Evolutionary conservation across 2,888 invertebrate genomes (phyloP).

Genomic region (Drosophila lacicola): DNA sequence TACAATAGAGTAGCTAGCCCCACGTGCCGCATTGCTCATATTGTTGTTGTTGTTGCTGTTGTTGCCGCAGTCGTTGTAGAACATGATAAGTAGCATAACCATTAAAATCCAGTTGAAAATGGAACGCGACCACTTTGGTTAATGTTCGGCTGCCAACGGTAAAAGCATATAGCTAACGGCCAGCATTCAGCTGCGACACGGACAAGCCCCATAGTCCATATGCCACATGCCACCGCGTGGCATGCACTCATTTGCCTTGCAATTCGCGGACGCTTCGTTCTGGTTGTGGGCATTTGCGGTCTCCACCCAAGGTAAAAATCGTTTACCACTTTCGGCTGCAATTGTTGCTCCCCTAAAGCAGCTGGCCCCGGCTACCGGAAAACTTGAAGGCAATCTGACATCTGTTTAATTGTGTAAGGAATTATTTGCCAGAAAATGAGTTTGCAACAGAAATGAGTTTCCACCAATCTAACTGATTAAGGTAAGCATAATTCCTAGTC

Average conservation of each 20-base stretch:
- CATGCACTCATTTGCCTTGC: constrained; percentile 45
- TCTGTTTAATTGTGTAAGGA: constrained; percentile 9
- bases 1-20: constrained; percentile 3
- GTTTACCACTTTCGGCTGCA: constrained; percentile 17
- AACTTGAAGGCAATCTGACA: constrained; percentile 19
- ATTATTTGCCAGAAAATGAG: not conserved
- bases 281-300: constrained; percentile 13
- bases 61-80: constrained; percentile 38
- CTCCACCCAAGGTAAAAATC: constrained; percentile 8
- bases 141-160: constrained; percentile 64
- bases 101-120: constrained; percentile 75
- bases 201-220: constrained; percentile 29
- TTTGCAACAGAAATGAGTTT: not conserved
- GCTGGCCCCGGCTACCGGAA: constrained; percentile 9
- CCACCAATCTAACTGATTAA: not conserved
- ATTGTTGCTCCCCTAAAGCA: not conserved
- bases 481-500: too few relatives aligned
- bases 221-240: constrained; percentile 22
- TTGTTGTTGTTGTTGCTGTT: constrained; percentile 3
- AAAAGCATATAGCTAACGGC: constrained; percentile 66
- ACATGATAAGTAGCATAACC: constrained; percentile 79
- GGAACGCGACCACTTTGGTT: constrained; percentile 79
- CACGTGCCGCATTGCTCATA: constrained; percentile 3
- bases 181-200: constrained; percentile 29
- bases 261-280: constrained; percentile 3